A percentile compares a stretch with the other conserved stretches of the same genome.
Conservation (phyloP, 1,140 invertebrate genomes). For the Drosophila malerkotliana region DNA sequence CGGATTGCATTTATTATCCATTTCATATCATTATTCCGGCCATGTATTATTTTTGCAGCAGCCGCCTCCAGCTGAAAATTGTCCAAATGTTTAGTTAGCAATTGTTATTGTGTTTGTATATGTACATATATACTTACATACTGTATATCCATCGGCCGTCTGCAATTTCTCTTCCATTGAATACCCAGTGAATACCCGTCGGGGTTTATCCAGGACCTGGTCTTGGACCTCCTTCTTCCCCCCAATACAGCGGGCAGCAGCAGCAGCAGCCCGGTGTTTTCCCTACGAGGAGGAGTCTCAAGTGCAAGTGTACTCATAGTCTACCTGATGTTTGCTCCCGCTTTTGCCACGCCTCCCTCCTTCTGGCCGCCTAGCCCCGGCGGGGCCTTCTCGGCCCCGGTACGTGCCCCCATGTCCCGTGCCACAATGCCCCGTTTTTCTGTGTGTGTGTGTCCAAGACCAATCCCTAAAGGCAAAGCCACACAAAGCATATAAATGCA, state of each 20-base stretch:
- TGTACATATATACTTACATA: not conserved
- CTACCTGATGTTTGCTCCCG: constrained; percentile 65
- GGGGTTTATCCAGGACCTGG: not conserved
- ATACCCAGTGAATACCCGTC: not conserved
- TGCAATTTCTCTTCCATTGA: constrained; percentile 6
- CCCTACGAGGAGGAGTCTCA: constrained; percentile 46
- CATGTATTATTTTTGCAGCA: constrained; percentile 31
- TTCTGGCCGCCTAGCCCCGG: no score
- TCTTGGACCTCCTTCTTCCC: no score
- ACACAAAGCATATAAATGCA: constrained; percentile 33
- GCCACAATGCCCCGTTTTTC: not conserved
- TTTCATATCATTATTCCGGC: constrained; percentile 32
- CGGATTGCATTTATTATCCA: not conserved
- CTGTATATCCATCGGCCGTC: constrained; percentile 20
- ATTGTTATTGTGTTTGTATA: constrained; percentile 38
- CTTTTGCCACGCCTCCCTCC: not conserved
- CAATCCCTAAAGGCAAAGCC: constrained; percentile 48
- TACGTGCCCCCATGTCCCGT: not conserved
- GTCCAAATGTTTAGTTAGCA: constrained; percentile 52
- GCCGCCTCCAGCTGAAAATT: constrained; percentile 37
- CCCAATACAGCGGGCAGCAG: no score
- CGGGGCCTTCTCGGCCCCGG: no score
- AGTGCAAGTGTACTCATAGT: constrained; percentile 73
- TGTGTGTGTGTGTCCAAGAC: constrained; percentile 26
- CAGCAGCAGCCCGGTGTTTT: not conserved